Evolutionary conservation across 2,797 vertebrate species (phyloP).

Genomic region (Sebastes matsubarae): DNA sequence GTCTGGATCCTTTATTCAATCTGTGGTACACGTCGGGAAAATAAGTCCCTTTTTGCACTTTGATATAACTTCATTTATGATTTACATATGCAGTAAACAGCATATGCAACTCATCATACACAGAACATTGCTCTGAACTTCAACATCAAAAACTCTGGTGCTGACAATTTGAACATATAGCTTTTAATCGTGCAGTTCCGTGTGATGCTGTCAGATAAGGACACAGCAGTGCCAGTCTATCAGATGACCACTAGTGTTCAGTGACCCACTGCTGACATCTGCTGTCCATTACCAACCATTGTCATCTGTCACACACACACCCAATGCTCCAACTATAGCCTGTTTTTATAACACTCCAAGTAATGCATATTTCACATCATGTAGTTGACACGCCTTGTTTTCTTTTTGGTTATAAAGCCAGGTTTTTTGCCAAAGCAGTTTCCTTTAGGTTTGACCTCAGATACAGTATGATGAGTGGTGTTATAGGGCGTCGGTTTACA

Average conservation of each 20-base stretch:
- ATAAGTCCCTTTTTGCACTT: conserved; percentile 21
- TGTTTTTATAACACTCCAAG: neutral
- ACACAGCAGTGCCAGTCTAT: conserved; percentile 8
- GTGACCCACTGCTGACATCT: conserved; percentile 80
- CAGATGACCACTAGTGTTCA: conserved; percentile 22
- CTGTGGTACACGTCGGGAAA: conserved; percentile 47
- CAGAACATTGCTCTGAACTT: neutral
- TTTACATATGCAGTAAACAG: neutral
- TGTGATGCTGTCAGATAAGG: conserved; percentile 6
- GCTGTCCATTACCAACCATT: conserved; percentile 66
- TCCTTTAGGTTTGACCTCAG: neutral
- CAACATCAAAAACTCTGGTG: neutral
- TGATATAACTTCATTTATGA: conserved; percentile 3
- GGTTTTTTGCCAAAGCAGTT: neutral
- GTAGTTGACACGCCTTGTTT: neutral
- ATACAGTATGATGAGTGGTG: neutral
- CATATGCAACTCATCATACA: conserved; percentile 15
- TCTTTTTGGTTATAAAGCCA: neutral
- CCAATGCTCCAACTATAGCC: neutral
- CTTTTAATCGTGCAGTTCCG: neutral
- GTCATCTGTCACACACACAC: conserved; percentile 21
- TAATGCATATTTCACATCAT: neutral
- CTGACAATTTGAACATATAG: neutral
- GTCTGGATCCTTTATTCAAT: conserved; percentile 36
- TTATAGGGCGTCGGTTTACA: neutral